Evolutionary conservation across 2,888 invertebrate genomes (phyloP), one percentile per base, ranked within the genome.

Genomic region (Zonitis immaculata): DNA sequence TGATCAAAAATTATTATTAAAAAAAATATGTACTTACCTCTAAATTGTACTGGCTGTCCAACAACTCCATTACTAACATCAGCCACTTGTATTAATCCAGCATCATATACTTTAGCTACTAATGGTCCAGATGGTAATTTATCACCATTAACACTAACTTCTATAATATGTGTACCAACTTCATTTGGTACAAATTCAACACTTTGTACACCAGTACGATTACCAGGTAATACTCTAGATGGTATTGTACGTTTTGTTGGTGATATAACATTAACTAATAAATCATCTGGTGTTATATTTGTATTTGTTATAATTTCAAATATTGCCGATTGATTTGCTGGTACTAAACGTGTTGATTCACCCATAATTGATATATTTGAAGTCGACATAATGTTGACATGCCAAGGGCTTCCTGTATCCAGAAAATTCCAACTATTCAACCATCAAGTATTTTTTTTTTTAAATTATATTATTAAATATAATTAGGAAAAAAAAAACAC

Each of bases 21-120:
- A n/a, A n/a, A n/a, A 18, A 16, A 8, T 4, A 8, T 27, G 16
- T 44, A 66, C 70, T 64, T 78, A 95, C 95, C 94, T 85, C 90
- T 86, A 77, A 99, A 98, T 77, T 96, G 95, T 72, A 95, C 94
- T 58, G 95, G 92, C 76, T 96, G 93, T 49, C 96, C 96, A 32
- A 97, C 94, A 57, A 92, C 87, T 55, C 95, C 96, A 68, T 90
- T 92, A 66, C 92, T 89, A 27, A 97, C 90, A 74, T 96, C 94
- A 49, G 95, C 91, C 62, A 98, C 93, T 79, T 91, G 88, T 71
- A 98, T 95, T 61, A 95, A 83, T 62, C 91, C 89, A 59, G 95
- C 88, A 76, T 96, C 95, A 78, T 95, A 97, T 44, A 94, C 95
- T 80, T 95, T 94, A 65, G 95, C 94, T 57, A 93, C 86, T 59